Evolutionary conservation across 2,113 vertebrate species (phyloP).

Genomic region (Misgurnus anguillicaudatus): DNA sequence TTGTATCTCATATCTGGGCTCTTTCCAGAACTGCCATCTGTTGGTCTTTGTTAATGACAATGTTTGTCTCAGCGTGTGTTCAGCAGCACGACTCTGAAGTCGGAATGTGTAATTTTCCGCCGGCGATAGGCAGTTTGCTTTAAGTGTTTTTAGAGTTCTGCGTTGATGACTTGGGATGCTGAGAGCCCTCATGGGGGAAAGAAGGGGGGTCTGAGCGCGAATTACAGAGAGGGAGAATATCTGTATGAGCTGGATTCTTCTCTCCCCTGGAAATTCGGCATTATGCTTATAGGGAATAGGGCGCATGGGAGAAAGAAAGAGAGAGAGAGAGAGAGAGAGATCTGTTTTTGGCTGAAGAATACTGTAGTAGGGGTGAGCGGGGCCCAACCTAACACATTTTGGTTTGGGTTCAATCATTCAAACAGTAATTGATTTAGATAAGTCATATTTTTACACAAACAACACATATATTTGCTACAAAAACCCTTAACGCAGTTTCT

Average conservation of each 20-base stretch:
- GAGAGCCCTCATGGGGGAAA: constrained; percentile 18
- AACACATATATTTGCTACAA: too few species aligned
- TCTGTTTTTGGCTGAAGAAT: too few species aligned
- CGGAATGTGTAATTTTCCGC: constrained; percentile 50
- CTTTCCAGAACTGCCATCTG: constrained; percentile 59
- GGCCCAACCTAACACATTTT: too few species aligned
- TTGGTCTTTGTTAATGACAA: constrained; percentile 60
- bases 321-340: too few species aligned
- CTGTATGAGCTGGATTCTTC: constrained; percentile 24
- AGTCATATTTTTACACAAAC: too few species aligned
- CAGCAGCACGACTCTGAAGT: constrained; percentile 32
- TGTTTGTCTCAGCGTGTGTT: constrained; percentile 42
- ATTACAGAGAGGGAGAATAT: constrained; percentile 37
- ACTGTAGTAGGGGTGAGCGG: too few species aligned
- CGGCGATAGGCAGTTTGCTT: constrained; percentile 38
- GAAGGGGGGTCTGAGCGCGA: not conserved
- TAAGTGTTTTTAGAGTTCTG: constrained; percentile 43
- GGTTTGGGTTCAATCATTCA: too few species aligned
- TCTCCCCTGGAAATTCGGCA: not conserved
- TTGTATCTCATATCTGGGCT: constrained; percentile 52
- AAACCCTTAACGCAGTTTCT: too few species aligned
- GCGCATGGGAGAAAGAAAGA: too few species aligned
- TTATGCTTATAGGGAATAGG: too few species aligned
- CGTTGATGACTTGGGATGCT: constrained; percentile 11
- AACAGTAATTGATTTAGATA: too few species aligned